Evolutionary conservation across 2,888 invertebrate genomes (phyloP), one percentile per base, ranked within the genome.

Genomic region (Leptura quadrifasciata): DNA sequence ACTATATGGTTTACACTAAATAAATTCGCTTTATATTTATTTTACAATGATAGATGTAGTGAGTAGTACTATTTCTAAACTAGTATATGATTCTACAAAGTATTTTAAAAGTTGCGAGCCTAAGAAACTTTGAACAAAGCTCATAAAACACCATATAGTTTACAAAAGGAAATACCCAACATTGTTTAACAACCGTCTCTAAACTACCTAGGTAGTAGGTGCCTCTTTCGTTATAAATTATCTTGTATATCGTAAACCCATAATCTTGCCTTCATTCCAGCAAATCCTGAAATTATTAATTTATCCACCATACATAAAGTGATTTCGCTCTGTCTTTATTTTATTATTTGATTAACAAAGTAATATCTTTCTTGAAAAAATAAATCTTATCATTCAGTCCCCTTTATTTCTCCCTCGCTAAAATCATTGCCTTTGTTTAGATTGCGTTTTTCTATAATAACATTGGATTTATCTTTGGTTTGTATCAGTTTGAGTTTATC

Each of bases 401-500:
- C 17, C 15, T 31, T 17, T 31, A 61, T 31, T 31, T 10, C 27
- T 61, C 60, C 3, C 31, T 27, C 60, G 60, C n/a, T 61, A 31
- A 61, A 61, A 15, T 31, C 31, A 31, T 61, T 60, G 47, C 47
- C 18, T 31, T 31, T 27, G 17, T 31, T 61, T n/a, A 17, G 27
- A 61, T 17, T n/a, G n/a, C 17, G 60, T 61, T 61, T 27, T 27
- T 31, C 9, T n/a, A 27, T 27, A 61, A 31, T 10, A 31, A 31
- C 27, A 61, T 31, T 10, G n/a, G 60, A 61, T 61, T 61, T 61
- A 61, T 31, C 27, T 27, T 5, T 8, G 17, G 58, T 24, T 60
- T 60, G 58, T 60, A 60, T 24, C 58, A 15, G 31, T 31, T 17
- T 31, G 31, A 27, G 60, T 61, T 58, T 58, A 24, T 24, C 27